A percentile compares a stretch with the other conserved stretches of the same genome.
These are phyloP conservation scores for Ploceus nigricollis DNA, from an alignment of 2,113 vertebrate genomes.

Conservation along the genomic window DNA sequence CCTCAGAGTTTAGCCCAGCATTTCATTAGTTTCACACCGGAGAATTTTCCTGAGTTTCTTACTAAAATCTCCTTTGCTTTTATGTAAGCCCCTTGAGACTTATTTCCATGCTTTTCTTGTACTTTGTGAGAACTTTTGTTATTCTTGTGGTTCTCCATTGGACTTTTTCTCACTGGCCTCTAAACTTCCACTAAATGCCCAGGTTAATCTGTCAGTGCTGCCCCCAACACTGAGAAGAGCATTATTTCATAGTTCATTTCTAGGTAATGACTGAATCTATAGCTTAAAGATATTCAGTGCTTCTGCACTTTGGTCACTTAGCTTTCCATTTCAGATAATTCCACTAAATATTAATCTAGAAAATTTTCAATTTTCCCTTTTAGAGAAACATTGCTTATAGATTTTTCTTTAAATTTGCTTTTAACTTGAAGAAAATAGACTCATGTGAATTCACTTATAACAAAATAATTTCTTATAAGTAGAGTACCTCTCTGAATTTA, in stretches of 20 bases:
- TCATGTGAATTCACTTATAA: background rate
- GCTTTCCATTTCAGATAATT: background rate
- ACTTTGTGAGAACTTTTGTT: background rate
- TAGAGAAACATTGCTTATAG: background rate
- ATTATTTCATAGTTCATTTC: background rate
- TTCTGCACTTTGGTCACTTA: background rate
- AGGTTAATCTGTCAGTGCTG: background rate
- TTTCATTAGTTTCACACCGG: background rate
- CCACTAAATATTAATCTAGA: background rate
- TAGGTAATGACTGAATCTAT: background rate
- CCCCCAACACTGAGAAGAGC: background rate
- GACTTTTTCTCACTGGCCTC: background rate
- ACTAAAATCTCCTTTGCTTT: slow-evolving; percentile 34
- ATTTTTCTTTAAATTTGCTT: background rate
- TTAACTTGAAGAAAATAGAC: background rate
- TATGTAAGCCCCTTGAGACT: background rate
- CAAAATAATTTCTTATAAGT: background rate
- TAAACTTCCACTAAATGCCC: background rate
- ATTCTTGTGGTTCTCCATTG: background rate
- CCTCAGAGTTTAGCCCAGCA: background rate
- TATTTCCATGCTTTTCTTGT: background rate
- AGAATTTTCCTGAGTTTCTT: background rate
- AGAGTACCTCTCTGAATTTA: background rate
- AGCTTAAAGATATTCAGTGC: background rate
- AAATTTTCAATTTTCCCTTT: background rate